A percentile compares a stretch with the other conserved stretches of the same genome.
phyloP scores from a whole-genome alignment of 2,797 vertebrate species.

The Scolopax bukidnonensis region DNA sequence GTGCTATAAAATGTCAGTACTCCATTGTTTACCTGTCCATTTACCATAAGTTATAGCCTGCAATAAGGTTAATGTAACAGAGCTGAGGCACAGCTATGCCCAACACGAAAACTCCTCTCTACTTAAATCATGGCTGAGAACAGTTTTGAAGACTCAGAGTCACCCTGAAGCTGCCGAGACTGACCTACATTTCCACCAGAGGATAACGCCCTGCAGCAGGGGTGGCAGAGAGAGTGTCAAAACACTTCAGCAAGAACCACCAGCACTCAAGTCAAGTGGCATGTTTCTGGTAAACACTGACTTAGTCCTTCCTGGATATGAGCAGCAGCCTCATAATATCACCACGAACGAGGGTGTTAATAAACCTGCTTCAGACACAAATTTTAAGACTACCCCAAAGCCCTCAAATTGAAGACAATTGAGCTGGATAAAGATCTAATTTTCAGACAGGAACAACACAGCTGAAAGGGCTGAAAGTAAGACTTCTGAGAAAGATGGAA shows the following conservation, averaged over 20 bases:
- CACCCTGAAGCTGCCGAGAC: neutral
- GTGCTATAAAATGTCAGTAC: neutral
- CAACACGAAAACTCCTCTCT: neutral
- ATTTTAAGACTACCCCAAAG: neutral
- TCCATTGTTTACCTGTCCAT: neutral
- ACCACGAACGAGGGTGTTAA: neutral
- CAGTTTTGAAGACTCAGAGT: neutral
- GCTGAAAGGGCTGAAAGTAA: neutral
- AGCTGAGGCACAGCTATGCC: neutral
- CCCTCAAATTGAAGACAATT: neutral
- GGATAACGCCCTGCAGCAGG: neutral
- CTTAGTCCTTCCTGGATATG: neutral
- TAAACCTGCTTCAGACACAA: neutral
- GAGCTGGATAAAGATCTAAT: neutral
- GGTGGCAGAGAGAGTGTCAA: neutral
- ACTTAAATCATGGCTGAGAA: neutral
- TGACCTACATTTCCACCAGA: slow-evolving; percentile 19
- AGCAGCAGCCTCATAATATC: neutral
- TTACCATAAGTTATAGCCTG: neutral
- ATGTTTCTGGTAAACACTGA: neutral
- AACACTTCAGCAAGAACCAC: neutral
- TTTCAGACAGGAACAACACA: neutral
- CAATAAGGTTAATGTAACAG: neutral
- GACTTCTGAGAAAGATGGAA: neutral
- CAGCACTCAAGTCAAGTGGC: neutral